Base-by-base conservation (phyloP, 2,888 invertebrate genomes). In the Latrodectus elegans region DNA sequence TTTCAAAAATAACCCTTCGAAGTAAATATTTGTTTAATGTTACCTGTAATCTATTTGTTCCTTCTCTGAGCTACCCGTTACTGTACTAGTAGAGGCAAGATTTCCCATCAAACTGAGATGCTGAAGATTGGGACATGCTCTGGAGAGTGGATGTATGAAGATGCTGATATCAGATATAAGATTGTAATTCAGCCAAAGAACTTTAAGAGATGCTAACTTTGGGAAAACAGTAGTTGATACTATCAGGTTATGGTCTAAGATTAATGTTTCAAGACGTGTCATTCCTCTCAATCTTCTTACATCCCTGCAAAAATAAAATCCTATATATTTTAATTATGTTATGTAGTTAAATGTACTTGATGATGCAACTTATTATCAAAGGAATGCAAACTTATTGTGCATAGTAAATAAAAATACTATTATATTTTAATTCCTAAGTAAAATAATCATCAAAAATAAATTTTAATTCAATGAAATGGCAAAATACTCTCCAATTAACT, bases 81-180 rank as follows among this genome's bases (percentile, higher is more conserved):
- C 94, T 91, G 95, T 95, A 90, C 95, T 95, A 0, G 96, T 96
- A 0, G 95, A 95, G 0, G 96, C 96, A 0, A 95, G 94, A 92
- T 97, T 97, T 26, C 96, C 96, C 96, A 97, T 96, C 85, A 96
- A 93, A 17, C 96, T 96, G 0, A 97, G 92, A 91, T 95, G 95
- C 91, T 94, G 94, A 51, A 97, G 92, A 90, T 95, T 95, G 0
- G 97, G 96, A 90, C 95, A 95, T 1, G 95, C 94, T 71, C 94
- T 93, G 90, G 94, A 94, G 88, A 96, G 93, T 91, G 94, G 94
- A 89, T 94, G 94, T 79, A 95, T 94, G 94, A 95, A 96, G 15
- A 95, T 95, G 92, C 95, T 95, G 6, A 97, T 91, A 81, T 94
- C 93, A 53, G 92, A 92, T 85, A 95, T 93, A 86, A 93, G 91